Percentiles rank a stretch among this genome's conserved stretches.
These are phyloP conservation scores for Dusona sp. DNA, from an alignment of 2,888 invertebrate species.

Conservation along the genomic window DNA sequence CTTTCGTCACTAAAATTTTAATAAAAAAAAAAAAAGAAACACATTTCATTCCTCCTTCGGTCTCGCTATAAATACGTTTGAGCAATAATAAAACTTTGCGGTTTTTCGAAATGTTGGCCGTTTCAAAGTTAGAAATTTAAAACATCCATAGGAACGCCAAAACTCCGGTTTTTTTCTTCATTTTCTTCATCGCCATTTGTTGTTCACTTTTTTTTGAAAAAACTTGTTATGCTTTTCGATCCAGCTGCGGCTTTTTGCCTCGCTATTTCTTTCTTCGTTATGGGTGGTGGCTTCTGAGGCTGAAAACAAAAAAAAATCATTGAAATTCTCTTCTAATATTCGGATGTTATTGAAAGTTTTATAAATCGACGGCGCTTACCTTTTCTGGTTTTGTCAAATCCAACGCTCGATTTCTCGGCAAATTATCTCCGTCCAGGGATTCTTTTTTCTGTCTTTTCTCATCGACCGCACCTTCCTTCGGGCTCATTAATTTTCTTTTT, in stretches of 20 bases:
- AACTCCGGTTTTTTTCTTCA: slow-evolving; percentile 78
- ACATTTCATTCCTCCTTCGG: slow-evolving; percentile 59
- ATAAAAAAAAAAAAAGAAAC: slow-evolving; percentile 31
- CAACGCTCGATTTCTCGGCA: slow-evolving; percentile 82
- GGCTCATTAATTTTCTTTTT: slow-evolving; percentile 81
- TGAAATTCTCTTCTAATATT: neutral
- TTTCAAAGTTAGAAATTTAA: slow-evolving; percentile 60
- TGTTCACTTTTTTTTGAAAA: slow-evolving; percentile 89
- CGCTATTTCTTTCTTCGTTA: slow-evolving; percentile 91
- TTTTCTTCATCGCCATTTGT: slow-evolving; percentile 85
- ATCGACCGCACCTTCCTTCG: slow-evolving; percentile 75
- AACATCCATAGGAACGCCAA: slow-evolving; percentile 65
- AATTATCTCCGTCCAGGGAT: slow-evolving; percentile 83
- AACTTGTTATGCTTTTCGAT: slow-evolving; percentile 92
- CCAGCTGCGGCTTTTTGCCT: slow-evolving; percentile 92
- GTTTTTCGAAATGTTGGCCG: slow-evolving; percentile 43
- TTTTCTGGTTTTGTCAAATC: slow-evolving; percentile 82
- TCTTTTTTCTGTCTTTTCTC: slow-evolving; percentile 83
- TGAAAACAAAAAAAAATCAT: slow-evolving; percentile 72
- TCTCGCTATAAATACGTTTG: slow-evolving; percentile 63
- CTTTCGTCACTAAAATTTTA: too few relatives aligned
- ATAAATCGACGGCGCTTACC: slow-evolving; percentile 72
- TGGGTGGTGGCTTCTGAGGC: slow-evolving; percentile 85
- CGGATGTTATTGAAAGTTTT: neutral
- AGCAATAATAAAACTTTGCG: slow-evolving; percentile 65